Percentiles rank a stretch among this genome's conserved stretches.
These are phyloP conservation scores for Drosophila recens DNA, from an alignment of 2,888 invertebrate genomes.

Conservation along the genomic window DNA sequence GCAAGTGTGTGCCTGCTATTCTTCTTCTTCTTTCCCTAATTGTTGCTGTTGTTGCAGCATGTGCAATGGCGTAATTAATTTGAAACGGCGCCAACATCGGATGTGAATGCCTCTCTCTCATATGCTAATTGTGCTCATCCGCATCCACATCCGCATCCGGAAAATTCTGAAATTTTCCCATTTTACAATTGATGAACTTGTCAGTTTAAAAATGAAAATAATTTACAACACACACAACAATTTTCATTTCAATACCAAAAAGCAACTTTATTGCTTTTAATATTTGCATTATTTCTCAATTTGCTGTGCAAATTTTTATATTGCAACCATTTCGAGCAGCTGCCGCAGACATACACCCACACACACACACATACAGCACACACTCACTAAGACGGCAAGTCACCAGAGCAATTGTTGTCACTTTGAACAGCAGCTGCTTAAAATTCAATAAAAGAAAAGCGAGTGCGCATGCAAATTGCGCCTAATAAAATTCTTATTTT, in stretches of 20 bases:
- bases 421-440: constrained; percentile 73
- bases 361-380: constrained; percentile 24
- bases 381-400: constrained; percentile 3
- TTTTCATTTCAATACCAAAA: constrained; percentile 30
- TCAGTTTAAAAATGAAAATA: constrained; percentile 49
- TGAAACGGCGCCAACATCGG: constrained; percentile 75
- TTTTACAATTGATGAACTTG: constrained; percentile 45
- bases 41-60: constrained; percentile 41
- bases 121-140: constrained; percentile 75
- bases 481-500: constrained; percentile 71
- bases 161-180: constrained; percentile 28
- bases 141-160: constrained; percentile 61
- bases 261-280: constrained; percentile 63
- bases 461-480: constrained; percentile 70
- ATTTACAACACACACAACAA: constrained; percentile 27
- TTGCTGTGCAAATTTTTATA: constrained; percentile 65
- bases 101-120: constrained; percentile 40
- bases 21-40: constrained; percentile 34
- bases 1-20: constrained; percentile 57
- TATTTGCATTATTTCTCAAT: constrained; percentile 81
- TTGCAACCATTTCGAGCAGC: constrained; percentile 68
- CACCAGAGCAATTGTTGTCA: constrained; percentile 65
- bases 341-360: constrained; percentile 45
- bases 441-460: constrained; percentile 76
- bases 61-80: constrained; percentile 80